Evolutionary conservation across 2,113 vertebrate genomes (phyloP).

Genomic region (Pteruthius melanotis): DNA sequence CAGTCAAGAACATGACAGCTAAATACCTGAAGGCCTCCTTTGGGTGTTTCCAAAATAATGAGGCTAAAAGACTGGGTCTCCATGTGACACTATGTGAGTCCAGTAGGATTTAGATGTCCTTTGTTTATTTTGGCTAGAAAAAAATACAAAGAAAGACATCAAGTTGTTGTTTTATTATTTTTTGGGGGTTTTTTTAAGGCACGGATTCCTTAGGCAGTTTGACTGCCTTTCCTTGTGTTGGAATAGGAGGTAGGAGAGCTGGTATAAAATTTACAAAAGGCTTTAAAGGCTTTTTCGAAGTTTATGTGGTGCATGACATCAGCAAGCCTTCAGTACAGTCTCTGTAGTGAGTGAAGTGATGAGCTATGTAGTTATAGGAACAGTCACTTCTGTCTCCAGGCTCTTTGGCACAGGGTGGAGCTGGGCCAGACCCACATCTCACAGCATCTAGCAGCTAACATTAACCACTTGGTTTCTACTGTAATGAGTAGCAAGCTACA

Average conservation of each 20-base stretch:
- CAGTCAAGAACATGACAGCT: neutral
- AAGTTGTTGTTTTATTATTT: too few relatives aligned
- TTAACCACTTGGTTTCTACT: neutral
- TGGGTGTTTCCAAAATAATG: neutral
- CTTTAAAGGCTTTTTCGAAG: neutral
- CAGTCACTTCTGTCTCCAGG: neutral
- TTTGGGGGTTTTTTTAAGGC: neutral
- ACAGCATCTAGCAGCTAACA: neutral
- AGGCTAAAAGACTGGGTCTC: neutral
- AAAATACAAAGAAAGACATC: neutral
- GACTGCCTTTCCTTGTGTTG: neutral
- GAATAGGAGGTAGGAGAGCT: neutral
- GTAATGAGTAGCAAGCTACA: neutral
- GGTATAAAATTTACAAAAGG: neutral
- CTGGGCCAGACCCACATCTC: neutral
- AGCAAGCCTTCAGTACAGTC: neutral
- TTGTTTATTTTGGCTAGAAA: neutral
- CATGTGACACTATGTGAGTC: neutral
- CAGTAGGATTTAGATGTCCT: neutral
- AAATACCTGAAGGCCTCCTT: neutral
- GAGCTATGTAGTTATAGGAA: neutral
- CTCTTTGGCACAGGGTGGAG: neutral
- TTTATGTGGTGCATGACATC: neutral
- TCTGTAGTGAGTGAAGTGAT: fast-evolving
- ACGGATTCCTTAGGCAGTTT: neutral